Evolutionary conservation across 2,888 invertebrate species (phyloP), one percentile per base, ranked within the genome.

Genomic region (Amphipoea lucens): DNA sequence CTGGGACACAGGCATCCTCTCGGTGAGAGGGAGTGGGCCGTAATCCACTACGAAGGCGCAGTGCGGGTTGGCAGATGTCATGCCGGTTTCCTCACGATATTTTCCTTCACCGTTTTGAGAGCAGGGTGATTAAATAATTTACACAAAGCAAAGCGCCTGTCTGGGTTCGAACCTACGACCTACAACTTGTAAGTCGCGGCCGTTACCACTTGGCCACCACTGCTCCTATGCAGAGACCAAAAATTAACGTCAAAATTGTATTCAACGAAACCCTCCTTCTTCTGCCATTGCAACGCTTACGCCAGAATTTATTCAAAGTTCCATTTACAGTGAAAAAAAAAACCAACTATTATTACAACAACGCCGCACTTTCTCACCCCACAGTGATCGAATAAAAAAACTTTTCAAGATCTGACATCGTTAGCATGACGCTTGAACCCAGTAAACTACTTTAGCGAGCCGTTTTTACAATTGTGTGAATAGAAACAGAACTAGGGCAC

Each of bases 401-500:
- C 4, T 76, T 74, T 78, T 78, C 82, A 78, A 87, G 83, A 84
- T 74, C 82, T 88, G 88, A 90, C 90, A 89, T 94, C 93, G 91
- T 94, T 94, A 94, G 91, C 89, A 82, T 82, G 81, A 80, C 62
- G 76, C 84, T 85, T 88, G 88, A 87, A 88, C 90, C 81, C 88
- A 91, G 89, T 90, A 88, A 92, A 92, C 92, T 92, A 92, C 87
- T 91, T 90, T 83, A 88, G 54, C 85, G 73, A 72, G 76, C 70
- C 78, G 87, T 90, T 88, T 89, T 87, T 87, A 90, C 91, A 88
- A 92, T 92, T 91, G 91, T 93, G 87, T 91, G 92, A 92, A 92
- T 90, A 85, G 81, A 90, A 88, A 73, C 89, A 88, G 89, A 92
- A 93, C 93, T 94, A 89, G 94, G 94, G 92, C 94, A 95, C 94